These are phyloP conservation scores for Phainopepla nitens DNA, from an alignment of 2,113 vertebrate genomes.

Conservation along the genomic window DNA sequence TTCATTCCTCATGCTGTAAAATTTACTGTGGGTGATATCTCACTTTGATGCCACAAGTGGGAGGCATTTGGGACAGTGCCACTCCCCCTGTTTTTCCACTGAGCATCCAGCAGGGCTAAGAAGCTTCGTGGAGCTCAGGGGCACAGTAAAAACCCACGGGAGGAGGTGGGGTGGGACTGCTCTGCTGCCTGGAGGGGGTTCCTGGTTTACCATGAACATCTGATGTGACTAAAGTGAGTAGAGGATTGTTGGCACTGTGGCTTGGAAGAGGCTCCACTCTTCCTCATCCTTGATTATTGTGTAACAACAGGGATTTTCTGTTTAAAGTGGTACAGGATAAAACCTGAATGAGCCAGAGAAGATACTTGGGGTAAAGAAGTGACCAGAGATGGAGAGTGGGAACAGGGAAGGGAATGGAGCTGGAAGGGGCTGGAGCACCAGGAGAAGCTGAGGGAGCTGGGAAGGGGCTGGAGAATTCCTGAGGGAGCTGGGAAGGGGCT, in stretches of 20 bases:
- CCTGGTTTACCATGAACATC: not conserved
- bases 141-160: not conserved
- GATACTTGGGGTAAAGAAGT: fast-evolving
- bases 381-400: not conserved
- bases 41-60: constrained; percentile 52
- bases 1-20: constrained; percentile 49
- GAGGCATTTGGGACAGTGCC: constrained; percentile 37
- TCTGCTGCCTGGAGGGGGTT: not conserved
- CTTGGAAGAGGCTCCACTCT: not conserved
- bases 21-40: constrained; percentile 42
- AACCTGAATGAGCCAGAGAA: not conserved
- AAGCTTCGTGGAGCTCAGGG: constrained; percentile 6
- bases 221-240: not conserved
- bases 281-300: not conserved
- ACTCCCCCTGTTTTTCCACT: constrained; percentile 8
- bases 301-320: not conserved
- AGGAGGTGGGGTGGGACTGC: not conserved
- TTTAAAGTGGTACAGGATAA: not conserved
- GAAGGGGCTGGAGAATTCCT: not conserved
- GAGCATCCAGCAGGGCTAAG: constrained; percentile 11
- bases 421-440: not conserved
- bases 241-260: not conserved
- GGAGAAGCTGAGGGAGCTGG: not conserved
- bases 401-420: not conserved
- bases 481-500: not conserved